Percentiles rank a stretch among this genome's conserved stretches.
These are phyloP conservation scores for Aphaenogaster ashmeadi DNA, from an alignment of 1,140 invertebrate species.

Conservation along the genomic window DNA sequence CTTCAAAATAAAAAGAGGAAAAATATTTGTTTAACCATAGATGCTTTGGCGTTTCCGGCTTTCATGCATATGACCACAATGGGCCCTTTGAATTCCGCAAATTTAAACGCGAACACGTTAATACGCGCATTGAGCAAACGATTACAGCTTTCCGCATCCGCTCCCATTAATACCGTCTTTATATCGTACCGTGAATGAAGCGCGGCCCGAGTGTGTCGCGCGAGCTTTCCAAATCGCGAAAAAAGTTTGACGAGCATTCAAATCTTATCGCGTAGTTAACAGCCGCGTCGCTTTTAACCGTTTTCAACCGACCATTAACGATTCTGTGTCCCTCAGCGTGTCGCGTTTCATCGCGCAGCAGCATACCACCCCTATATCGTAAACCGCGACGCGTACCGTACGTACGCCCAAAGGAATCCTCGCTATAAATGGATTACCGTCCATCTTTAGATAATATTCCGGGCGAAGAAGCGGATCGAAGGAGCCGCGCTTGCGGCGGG, in stretches of 20 bases:
- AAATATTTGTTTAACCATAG: constrained; percentile 5
- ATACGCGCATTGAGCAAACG: background rate
- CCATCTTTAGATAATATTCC: background rate
- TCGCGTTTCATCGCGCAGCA: background rate
- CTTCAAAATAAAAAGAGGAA: background rate
- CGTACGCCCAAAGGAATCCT: background rate
- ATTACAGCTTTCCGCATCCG: constrained; percentile 1
- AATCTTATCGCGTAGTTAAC: constrained; percentile 28
- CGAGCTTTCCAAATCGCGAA: constrained; percentile 14
- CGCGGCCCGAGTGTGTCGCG: background rate
- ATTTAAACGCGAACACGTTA: constrained; percentile 37
- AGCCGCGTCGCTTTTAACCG: background rate
- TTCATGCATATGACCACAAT: background rate
- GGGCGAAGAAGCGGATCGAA: constrained; percentile 10
- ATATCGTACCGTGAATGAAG: background rate
- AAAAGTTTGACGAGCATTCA: constrained; percentile 38
- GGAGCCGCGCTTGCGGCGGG: background rate
- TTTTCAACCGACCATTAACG: constrained; percentile 4
- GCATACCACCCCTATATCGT: background rate
- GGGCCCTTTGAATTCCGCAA: background rate
- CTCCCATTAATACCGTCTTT: constrained; percentile 5
- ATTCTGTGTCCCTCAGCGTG: background rate
- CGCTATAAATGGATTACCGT: constrained; percentile 10
- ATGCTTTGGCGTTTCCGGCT: background rate
- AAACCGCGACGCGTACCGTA: background rate